Evolutionary conservation across 2,113 vertebrate species (phyloP).

Genomic region (Cryptotis parvus): DNA sequence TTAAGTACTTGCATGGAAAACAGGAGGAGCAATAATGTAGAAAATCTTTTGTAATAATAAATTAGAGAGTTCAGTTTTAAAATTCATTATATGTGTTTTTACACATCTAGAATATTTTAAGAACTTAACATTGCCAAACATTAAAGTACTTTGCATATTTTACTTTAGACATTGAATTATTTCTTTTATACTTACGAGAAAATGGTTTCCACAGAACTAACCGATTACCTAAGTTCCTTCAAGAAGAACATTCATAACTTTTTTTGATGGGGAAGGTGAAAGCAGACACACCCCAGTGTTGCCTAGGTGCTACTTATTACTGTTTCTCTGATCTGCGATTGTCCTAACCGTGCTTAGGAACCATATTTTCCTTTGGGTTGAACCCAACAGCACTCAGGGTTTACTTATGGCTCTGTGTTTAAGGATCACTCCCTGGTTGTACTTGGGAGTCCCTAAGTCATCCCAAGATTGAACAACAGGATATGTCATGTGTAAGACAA

Average conservation of each 20-base stretch:
- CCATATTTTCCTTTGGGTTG: too few species aligned
- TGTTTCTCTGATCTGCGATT: too few species aligned
- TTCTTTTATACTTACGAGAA: neutral
- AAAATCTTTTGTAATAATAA: neutral
- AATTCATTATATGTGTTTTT: neutral
- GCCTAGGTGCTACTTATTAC: too few species aligned
- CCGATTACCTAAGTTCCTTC: neutral
- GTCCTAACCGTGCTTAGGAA: too few species aligned
- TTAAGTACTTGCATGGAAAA: neutral
- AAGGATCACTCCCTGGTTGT: too few species aligned
- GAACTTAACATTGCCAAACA: neutral
- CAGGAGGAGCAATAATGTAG: neutral
- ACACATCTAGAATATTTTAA: slow-evolving; percentile 47
- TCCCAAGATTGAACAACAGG: too few species aligned
- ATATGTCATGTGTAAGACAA: too few species aligned
- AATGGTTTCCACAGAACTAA: neutral
- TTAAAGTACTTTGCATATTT: slow-evolving; percentile 12
- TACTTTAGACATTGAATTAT: neutral
- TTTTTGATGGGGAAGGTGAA: too few species aligned
- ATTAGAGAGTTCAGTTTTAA: neutral
- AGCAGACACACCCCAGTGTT: too few species aligned
- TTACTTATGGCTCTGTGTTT: too few species aligned
- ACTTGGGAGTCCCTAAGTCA: too few species aligned
- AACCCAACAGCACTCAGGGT: too few species aligned
- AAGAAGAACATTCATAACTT: neutral